A percentile compares a stretch with the other conserved stretches of the same genome.
Conservation (phyloP, 2,113 vertebrate genomes). For the Burhinus bistriatus region DNA sequence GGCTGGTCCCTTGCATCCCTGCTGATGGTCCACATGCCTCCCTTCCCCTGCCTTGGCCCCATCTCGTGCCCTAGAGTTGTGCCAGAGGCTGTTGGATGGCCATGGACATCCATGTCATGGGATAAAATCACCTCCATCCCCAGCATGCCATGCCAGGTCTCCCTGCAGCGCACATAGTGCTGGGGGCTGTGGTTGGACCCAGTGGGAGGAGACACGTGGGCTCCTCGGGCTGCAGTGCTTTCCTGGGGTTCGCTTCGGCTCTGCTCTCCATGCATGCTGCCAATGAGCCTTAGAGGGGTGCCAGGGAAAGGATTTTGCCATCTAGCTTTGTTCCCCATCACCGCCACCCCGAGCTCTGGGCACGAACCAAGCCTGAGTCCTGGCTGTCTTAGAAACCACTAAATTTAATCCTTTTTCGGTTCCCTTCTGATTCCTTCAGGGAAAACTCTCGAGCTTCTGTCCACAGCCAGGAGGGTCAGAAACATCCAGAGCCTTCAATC, state of each 20-base stretch:
- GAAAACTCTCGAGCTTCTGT: not conserved
- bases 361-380: not conserved
- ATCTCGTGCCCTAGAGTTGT: accelerated
- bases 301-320: not conserved
- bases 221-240: accelerated
- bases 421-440: not conserved
- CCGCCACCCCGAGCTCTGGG: accelerated
- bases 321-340: not conserved
- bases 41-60: not conserved
- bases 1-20: not conserved
- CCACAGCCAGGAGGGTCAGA: not conserved
- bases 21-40: not conserved
- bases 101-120: accelerated
- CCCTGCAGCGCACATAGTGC: accelerated
- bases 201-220: accelerated
- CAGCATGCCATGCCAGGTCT: not conserved
- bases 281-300: accelerated
- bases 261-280: accelerated
- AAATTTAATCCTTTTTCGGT: not conserved
- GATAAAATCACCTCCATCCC: not conserved
- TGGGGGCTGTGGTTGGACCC: not conserved
- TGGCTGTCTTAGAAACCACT: not conserved
- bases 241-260: not conserved
- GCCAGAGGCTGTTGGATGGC: not conserved
- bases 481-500: not conserved